Evolutionary conservation across 2,113 vertebrate genomes (phyloP).

Genomic region (Rousettus leschenaultii): DNA sequence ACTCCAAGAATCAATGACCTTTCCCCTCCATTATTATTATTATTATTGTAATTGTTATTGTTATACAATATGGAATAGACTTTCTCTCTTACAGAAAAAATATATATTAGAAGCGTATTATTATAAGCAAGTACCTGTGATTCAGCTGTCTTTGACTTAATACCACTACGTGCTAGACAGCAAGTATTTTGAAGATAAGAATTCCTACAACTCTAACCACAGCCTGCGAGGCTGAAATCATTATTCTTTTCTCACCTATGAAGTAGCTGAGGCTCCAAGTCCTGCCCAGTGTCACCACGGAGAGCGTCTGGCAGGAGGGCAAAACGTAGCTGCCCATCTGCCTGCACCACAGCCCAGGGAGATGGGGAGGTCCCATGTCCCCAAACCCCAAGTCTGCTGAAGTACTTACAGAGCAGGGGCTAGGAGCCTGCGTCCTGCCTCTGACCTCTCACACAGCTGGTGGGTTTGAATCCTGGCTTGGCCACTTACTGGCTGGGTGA

Average conservation of each 20-base stretch:
- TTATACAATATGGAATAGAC: not conserved
- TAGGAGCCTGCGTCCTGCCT: not conserved
- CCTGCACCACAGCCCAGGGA: fast-evolving
- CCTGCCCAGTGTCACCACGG: fast-evolving
- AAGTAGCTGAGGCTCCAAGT: not conserved
- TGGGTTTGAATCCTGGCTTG: not conserved
- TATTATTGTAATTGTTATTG: too few relatives aligned
- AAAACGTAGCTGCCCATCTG: not conserved
- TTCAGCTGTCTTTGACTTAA: fast-evolving
- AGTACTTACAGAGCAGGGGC: not conserved
- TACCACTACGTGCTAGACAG: fast-evolving
- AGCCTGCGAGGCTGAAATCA: not conserved
- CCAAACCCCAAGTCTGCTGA: fast-evolving
- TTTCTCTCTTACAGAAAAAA: not conserved
- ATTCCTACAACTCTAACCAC: fast-evolving
- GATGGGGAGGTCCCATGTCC: too few relatives aligned
- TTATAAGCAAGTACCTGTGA: not conserved
- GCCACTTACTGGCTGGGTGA: not conserved
- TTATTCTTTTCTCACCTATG: not conserved
- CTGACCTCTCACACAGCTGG: not conserved
- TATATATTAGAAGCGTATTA: not conserved
- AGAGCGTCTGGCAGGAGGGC: not conserved
- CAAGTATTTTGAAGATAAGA: not conserved
- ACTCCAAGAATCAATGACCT: not conserved
- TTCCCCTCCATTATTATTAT: not conserved